Conservation (phyloP, 2,797 vertebrate genomes). For the Carduelis carduelis region DNA sequence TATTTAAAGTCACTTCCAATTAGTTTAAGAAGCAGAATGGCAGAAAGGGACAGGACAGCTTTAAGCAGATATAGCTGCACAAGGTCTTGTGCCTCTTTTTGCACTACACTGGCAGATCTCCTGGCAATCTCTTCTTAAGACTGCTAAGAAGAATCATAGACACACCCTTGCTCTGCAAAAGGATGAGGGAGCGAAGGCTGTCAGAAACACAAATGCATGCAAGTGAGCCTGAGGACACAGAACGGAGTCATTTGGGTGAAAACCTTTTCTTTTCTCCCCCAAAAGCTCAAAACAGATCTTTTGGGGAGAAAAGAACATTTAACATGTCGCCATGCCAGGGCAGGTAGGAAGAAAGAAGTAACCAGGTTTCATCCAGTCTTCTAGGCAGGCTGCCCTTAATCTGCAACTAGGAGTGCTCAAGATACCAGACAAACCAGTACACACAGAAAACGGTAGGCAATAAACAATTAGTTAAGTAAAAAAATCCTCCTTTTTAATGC, state of each 20-base stretch:
- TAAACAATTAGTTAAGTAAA: not conserved
- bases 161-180: not conserved
- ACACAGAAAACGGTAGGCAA: not conserved
- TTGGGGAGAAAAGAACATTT: not conserved
- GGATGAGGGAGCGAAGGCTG: not conserved
- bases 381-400: not conserved
- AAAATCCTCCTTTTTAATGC: not conserved
- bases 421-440: not conserved
- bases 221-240: not conserved
- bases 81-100: not conserved
- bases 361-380: not conserved
- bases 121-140: not conserved
- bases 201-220: not conserved
- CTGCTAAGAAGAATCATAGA: not conserved
- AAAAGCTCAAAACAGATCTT: not conserved
- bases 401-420: not conserved
- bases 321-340: accelerated
- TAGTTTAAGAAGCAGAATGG: constrained; percentile 15
- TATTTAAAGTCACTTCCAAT: constrained; percentile 18
- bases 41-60: not conserved
- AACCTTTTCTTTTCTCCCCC: not conserved
- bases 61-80: not conserved
- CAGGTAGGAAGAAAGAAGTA: not conserved
- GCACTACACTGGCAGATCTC: not conserved
- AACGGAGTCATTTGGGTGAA: not conserved